A percentile compares a stretch with the other conserved stretches of the same genome.
phyloP scores from a whole-genome alignment of 2,797 vertebrate species.

The Catostomus latipinnis region DNA sequence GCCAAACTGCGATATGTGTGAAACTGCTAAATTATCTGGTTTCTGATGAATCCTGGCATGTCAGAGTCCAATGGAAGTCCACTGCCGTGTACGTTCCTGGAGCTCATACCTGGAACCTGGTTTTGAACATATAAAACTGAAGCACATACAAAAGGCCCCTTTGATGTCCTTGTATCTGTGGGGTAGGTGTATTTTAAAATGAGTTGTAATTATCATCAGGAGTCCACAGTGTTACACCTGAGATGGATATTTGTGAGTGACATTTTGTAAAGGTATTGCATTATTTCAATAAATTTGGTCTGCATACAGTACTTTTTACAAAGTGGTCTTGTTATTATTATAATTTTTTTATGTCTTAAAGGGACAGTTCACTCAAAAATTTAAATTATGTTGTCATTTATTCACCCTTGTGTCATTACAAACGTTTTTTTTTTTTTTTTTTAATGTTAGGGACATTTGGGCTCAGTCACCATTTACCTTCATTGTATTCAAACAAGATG shows the following conservation, averaged over 20 bases:
- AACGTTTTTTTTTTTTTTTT: too few species aligned
- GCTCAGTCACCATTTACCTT: too few species aligned
- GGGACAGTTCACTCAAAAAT: too few species aligned
- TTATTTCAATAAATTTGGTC: conserved; percentile 81
- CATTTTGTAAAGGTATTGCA: conserved; percentile 80
- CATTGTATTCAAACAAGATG: too few species aligned
- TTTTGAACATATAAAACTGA: conserved; percentile 37
- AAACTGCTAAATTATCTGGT: conserved; percentile 52
- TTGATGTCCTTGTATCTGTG: conserved; percentile 7
- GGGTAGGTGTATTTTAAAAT: conserved; percentile 55
- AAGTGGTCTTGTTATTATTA: conserved; percentile 10
- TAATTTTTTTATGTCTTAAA: neutral
- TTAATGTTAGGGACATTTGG: too few species aligned
- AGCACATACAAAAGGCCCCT: conserved; percentile 41
- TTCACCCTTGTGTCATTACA: too few species aligned
- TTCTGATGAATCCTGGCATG: conserved; percentile 49
- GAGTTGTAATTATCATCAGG: conserved; percentile 66
- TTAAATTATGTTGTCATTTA: too few species aligned
- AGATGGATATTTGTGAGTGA: conserved; percentile 74
- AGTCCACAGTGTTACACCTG: conserved; percentile 67
- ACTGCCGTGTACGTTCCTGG: neutral
- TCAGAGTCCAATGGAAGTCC: conserved; percentile 23
- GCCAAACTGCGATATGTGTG: conserved; percentile 67
- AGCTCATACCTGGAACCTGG: conserved; percentile 18
- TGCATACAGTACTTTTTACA: conserved; percentile 64